These are phyloP conservation scores for Porphyrio hochstetteri DNA, from an alignment of 2,113 vertebrate genomes.

Conservation along the genomic window DNA sequence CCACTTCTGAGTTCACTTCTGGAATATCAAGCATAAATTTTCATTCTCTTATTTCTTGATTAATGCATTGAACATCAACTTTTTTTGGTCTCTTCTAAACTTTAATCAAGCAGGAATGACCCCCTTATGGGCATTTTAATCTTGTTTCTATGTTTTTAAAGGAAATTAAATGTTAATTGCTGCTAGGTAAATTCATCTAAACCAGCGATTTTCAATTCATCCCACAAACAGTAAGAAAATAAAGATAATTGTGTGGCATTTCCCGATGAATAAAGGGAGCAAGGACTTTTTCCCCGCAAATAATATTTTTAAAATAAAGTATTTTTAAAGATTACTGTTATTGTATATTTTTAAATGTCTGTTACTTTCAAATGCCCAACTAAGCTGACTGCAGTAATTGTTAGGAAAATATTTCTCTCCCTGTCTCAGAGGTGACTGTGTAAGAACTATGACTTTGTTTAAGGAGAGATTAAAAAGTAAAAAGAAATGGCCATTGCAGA, in stretches of 20 bases:
- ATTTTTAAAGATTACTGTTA: constrained; percentile 44
- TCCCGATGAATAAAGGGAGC: constrained; percentile 46
- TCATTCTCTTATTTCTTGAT: constrained; percentile 49
- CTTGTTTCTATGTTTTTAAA: constrained; percentile 57
- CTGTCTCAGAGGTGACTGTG: not conserved
- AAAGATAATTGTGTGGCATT: constrained; percentile 65
- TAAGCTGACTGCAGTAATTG: constrained; percentile 8
- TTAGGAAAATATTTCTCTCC: constrained; percentile 51
- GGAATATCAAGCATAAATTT: not conserved
- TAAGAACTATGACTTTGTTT: constrained; percentile 51
- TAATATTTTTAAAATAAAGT: constrained; percentile 48
- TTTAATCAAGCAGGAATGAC: constrained; percentile 51
- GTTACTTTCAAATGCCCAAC: not conserved
- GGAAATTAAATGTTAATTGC: constrained; percentile 66
- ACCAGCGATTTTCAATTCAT: constrained; percentile 41
- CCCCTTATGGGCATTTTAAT: constrained; percentile 41
- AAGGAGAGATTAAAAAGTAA: constrained; percentile 28
- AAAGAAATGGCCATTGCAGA: not conserved
- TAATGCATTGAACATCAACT: constrained; percentile 19
- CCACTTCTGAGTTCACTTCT: constrained; percentile 4
- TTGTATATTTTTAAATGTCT: constrained; percentile 19
- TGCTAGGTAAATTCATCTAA: constrained; percentile 22
- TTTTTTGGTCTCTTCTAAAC: constrained; percentile 28
- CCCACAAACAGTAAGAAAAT: constrained; percentile 66
- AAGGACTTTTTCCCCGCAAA: not conserved